Evolutionary conservation across 2,797 vertebrate species (phyloP).

Genomic region (Characodon lateralis): DNA sequence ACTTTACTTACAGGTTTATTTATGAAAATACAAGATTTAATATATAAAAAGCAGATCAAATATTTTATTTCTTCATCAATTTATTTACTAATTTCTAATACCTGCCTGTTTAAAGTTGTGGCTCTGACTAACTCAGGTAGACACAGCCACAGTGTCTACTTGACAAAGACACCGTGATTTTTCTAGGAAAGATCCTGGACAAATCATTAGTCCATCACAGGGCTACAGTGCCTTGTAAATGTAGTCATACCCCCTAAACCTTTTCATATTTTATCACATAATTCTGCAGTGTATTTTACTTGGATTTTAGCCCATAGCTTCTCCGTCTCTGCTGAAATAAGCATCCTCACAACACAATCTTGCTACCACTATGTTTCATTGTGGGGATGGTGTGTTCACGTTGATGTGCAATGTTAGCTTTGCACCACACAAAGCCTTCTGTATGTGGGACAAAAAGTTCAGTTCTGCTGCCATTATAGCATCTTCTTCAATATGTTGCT

Average conservation of each 20-base stretch:
- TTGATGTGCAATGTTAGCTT: too few relatives aligned
- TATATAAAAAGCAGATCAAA: not conserved
- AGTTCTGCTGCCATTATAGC: too few relatives aligned
- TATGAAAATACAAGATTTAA: too few relatives aligned
- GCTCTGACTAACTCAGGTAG: not conserved
- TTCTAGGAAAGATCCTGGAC: not conserved
- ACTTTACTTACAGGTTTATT: not conserved
- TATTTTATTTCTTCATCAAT: not conserved
- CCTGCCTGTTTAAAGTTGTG: not conserved
- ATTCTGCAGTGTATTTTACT: not conserved
- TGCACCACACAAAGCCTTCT: too few relatives aligned
- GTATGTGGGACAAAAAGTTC: too few relatives aligned
- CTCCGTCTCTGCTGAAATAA: too few relatives aligned
- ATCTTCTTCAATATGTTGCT: too few relatives aligned
- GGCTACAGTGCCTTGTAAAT: not conserved
- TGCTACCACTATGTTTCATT: too few relatives aligned
- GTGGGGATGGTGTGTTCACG: not conserved
- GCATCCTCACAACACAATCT: too few relatives aligned
- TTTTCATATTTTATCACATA: not conserved
- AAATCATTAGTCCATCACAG: not conserved
- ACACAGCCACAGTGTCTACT: too few relatives aligned
- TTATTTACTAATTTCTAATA: not conserved
- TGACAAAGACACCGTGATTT: too few relatives aligned
- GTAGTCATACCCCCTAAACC: not conserved
- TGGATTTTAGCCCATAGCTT: too few relatives aligned